Conservation (phyloP, 2,888 invertebrate species). For the Daptonema setosum region DNA sequence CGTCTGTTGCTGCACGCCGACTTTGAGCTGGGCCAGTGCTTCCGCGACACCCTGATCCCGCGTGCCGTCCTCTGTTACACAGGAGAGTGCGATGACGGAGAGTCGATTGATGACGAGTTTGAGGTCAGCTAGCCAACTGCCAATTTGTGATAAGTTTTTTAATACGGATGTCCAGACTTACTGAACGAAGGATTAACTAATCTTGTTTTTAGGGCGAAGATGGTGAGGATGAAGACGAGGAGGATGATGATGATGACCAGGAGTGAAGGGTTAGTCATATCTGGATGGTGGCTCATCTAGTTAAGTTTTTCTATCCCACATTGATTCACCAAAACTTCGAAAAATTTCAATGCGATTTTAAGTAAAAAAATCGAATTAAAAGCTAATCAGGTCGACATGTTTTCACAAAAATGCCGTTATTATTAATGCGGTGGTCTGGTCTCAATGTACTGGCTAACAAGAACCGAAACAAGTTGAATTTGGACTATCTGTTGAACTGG, state of each 20-base stretch:
- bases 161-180: too few species aligned
- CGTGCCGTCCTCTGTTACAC: constrained; percentile 87
- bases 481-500: too few species aligned
- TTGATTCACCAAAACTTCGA: too few species aligned
- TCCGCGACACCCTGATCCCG: constrained; percentile 86
- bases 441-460: too few species aligned
- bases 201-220: not conserved
- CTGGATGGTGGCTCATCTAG: not conserved
- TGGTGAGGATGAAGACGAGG: not conserved
- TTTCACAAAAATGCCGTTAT: too few species aligned
- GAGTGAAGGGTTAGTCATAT: not conserved
- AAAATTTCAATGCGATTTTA: too few species aligned
- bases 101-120: not conserved
- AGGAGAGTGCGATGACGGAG: constrained; percentile 36
- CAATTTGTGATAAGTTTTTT: too few species aligned
- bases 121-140: not conserved
- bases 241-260: not conserved
- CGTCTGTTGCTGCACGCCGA: constrained; percentile 68
- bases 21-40: constrained; percentile 94
- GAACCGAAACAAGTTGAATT: too few species aligned
- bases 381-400: too few species aligned
- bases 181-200: not conserved
- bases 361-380: too few species aligned
- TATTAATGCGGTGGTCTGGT: too few species aligned
- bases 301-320: too few species aligned